phyloP scores from a whole-genome alignment of 2,797 vertebrate species.

The Fratercula arctica region DNA sequence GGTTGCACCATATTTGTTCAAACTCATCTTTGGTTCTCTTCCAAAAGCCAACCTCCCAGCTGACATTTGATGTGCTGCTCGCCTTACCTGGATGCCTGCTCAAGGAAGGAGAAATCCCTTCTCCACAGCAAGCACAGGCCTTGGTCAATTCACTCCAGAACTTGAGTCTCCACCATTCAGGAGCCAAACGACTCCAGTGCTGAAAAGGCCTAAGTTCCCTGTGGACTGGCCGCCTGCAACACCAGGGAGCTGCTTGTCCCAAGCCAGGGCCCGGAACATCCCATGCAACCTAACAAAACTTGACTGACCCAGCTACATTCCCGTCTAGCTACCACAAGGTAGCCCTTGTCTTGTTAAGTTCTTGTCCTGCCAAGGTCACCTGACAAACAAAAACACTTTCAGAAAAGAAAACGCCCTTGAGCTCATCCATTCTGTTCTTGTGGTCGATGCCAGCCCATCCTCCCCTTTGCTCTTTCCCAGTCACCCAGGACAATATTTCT shows the following conservation, averaged over 20 bases:
- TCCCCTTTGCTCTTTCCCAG: accelerated
- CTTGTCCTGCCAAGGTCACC: not conserved
- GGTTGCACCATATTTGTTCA: not conserved
- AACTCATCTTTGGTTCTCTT: not conserved
- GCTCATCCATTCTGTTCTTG: not conserved
- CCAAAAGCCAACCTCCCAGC: not conserved
- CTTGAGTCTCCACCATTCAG: not conserved
- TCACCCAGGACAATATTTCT: not conserved
- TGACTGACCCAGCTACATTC: accelerated
- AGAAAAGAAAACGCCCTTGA: not conserved
- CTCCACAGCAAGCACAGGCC: not conserved
- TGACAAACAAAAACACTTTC: not conserved
- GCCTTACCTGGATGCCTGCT: not conserved
- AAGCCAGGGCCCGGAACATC: not conserved
- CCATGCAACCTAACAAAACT: not conserved
- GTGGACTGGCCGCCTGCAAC: not conserved
- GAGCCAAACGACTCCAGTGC: not conserved
- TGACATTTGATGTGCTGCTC: not conserved
- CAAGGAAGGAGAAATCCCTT: not conserved
- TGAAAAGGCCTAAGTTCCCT: not conserved
- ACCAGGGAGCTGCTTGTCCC: not conserved
- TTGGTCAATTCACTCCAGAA: not conserved
- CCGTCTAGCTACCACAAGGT: not conserved
- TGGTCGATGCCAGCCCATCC: not conserved
- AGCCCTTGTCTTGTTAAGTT: not conserved